Conservation (phyloP, 1,140 invertebrate species). For the Nebria ingens region DNA sequence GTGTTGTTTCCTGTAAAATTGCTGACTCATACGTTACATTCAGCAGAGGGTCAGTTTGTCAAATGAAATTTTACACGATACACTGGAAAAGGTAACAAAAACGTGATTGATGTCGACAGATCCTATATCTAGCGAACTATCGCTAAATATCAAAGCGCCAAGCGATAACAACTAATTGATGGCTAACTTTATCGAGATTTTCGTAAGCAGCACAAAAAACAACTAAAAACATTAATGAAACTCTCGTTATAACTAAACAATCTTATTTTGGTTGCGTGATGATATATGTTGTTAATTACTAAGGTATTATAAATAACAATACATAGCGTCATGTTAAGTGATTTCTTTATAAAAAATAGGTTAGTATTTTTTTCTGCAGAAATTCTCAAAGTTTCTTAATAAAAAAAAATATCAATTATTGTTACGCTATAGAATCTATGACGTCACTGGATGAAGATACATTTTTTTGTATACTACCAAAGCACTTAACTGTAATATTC, state of each 20-base stretch:
- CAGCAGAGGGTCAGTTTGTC: not conserved
- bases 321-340: no score
- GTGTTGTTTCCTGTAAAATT: no score
- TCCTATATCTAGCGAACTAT: not conserved
- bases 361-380: no score
- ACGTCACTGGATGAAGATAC: no score
- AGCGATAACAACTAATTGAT: not conserved
- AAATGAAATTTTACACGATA: not conserved
- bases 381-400: no score
- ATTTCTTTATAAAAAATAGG: no score
- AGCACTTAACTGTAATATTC: no score
- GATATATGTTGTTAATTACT: no score
- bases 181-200: not conserved
- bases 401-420: no score
- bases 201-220: not conserved
- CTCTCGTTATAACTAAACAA: not conserved
- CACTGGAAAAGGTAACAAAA: not conserved
- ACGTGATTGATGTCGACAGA: not conserved
- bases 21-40: not conserved
- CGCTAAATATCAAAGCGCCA: not conserved
- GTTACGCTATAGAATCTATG: no score
- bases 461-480: no score
- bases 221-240: not conserved
- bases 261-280: not conserved
- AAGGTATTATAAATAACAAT: no score